Evolutionary conservation across 2,797 vertebrate species (phyloP).

Genomic region (Periparus ater): DNA sequence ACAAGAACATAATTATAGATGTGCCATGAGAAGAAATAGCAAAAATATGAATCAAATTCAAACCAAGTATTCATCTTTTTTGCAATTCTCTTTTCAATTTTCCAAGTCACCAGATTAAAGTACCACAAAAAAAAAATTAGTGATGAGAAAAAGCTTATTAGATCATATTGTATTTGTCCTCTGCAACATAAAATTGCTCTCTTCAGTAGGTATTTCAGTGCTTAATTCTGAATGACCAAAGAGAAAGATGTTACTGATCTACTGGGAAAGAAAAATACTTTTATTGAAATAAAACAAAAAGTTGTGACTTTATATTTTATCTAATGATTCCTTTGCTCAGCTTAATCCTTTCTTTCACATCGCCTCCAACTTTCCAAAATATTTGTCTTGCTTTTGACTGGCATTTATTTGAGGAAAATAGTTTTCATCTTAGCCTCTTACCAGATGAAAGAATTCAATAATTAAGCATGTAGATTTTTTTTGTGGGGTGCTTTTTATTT

Average conservation of each 20-base stretch:
- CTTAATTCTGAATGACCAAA: not conserved
- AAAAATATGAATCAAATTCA: constrained; percentile 19
- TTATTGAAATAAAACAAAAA: not conserved
- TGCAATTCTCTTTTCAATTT: constrained; percentile 30
- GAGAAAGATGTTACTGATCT: not conserved
- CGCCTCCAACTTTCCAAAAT: not conserved
- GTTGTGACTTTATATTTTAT: not conserved
- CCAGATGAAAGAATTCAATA: not conserved
- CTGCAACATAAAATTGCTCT: not conserved
- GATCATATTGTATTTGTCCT: not conserved
- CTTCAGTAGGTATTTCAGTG: not conserved
- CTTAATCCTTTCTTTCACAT: not conserved
- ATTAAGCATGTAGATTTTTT: not conserved
- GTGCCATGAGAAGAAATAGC: not conserved
- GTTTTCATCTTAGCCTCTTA: not conserved
- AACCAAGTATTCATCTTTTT: not conserved
- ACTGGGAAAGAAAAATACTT: not conserved
- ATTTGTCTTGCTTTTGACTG: not conserved
- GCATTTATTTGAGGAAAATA: not conserved
- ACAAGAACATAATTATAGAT: not conserved
- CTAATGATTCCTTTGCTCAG: not conserved
- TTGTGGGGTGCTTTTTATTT: not conserved
- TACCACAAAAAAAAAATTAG: not conserved
- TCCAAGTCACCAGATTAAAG: constrained; percentile 21
- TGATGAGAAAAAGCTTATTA: not conserved